Percentiles rank a stretch among this genome's conserved stretches.
Conservation (phyloP, 2,888 invertebrate genomes). For the Tetranychus piercei region DNA sequence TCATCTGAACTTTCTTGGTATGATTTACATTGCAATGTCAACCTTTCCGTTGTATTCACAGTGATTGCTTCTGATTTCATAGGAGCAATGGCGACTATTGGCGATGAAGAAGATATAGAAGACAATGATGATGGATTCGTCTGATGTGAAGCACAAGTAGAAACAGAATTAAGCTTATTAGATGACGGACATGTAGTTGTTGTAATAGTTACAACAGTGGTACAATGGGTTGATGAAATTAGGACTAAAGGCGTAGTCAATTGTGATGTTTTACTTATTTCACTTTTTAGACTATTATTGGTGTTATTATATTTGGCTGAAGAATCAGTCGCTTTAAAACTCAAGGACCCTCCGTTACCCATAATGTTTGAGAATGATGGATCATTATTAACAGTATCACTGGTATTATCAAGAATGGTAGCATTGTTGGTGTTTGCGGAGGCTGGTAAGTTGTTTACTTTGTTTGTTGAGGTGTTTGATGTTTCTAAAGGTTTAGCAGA, state of each 20-base stretch:
- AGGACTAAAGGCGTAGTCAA: neutral
- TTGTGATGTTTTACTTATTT: neutral
- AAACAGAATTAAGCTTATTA: neutral
- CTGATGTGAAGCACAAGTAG: no score
- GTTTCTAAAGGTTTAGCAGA: neutral
- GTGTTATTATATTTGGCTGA: neutral
- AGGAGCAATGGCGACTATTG: neutral
- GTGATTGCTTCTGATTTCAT: neutral
- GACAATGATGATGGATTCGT: no score
- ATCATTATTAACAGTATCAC: neutral
- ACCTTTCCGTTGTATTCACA: neutral
- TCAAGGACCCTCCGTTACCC: neutral
- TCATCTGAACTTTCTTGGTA: neutral
- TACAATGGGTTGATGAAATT: neutral
- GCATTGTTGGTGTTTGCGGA: neutral
- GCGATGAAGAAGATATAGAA: neutral
- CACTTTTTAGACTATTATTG: neutral
- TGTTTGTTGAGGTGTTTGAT: neutral
- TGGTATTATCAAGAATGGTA: neutral
- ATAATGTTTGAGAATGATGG: neutral
- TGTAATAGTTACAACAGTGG: neutral
- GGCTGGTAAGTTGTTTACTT: neutral
- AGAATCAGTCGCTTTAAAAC: neutral
- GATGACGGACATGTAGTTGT: neutral
- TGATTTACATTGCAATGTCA: neutral